Conservation (phyloP, 2,113 vertebrate species). For the Serilophus lunatus region DNA sequence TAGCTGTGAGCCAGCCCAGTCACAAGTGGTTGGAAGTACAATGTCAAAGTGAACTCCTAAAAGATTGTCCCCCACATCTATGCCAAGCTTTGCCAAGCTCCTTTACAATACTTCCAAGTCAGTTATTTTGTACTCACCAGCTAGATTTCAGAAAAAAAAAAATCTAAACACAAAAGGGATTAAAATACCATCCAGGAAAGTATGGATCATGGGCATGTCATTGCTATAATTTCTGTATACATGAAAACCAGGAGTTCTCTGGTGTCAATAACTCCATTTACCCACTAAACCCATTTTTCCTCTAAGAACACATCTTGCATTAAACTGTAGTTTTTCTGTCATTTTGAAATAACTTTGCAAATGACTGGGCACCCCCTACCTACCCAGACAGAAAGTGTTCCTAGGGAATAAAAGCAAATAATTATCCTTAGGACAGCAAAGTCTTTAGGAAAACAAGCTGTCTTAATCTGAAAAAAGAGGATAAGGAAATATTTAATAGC, state of each 20-base stretch:
- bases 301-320: neutral
- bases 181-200: neutral
- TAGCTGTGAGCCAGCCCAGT: neutral
- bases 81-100: neutral
- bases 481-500: neutral
- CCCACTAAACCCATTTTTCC: neutral
- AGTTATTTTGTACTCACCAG: neutral
- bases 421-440: neutral
- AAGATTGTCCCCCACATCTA: neutral
- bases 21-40: neutral
- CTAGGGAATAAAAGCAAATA: neutral
- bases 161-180: neutral
- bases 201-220: neutral
- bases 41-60: neutral
- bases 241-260: neutral
- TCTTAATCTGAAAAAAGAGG: neutral
- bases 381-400: neutral
- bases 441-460: neutral
- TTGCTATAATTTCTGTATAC: neutral
- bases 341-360: neutral
- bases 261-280: neutral
- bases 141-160: neutral
- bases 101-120: neutral
- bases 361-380: neutral
- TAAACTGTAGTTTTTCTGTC: neutral